Percentiles rank a stretch among this genome's conserved stretches.
Evolutionary conservation across 1,140 invertebrate species (phyloP).

Genomic region (Tetragonula clypearis): DNA sequence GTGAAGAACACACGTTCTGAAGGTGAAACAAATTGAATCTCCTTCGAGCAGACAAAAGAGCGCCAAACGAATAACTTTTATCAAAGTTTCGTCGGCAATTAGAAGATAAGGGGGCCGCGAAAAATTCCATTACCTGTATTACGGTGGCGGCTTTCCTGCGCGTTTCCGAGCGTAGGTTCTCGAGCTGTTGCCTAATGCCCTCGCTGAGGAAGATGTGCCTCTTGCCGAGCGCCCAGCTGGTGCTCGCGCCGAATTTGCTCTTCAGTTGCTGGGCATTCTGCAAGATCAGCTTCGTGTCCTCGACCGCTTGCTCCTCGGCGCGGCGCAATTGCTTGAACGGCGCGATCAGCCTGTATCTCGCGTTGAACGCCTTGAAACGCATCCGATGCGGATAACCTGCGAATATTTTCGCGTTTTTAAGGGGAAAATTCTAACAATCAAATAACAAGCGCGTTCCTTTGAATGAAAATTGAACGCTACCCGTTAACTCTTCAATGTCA

Average conservation of each 20-base stretch:
- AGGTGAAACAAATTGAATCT: neutral
- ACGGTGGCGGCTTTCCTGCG: constrained; percentile 88
- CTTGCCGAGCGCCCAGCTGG: constrained; percentile 95
- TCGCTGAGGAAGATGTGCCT: constrained; percentile 97
- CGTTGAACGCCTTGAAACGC: constrained; percentile 96
- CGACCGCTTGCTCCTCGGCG: constrained; percentile 90
- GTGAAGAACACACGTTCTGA: no score
- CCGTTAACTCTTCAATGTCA: no score
- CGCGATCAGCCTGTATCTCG: constrained; percentile 91
- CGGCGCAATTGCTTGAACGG: constrained; percentile 88
- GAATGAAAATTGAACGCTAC: neutral
- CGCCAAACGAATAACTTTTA: neutral
- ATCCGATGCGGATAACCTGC: constrained; percentile 95
- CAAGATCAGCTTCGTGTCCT: constrained; percentile 91
- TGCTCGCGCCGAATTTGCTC: constrained; percentile 84
- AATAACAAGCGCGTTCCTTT: neutral
- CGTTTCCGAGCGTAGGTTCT: constrained; percentile 89
- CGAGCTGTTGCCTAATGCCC: constrained; percentile 93
- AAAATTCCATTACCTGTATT: constrained; percentile 72
- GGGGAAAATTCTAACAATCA: neutral
- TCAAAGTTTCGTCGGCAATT: neutral
- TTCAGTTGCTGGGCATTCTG: constrained; percentile 84
- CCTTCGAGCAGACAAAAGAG: neutral
- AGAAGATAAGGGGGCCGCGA: neutral
- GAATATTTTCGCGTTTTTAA: neutral